A percentile compares a stretch with the other conserved stretches of the same genome.
Conservation (phyloP, 2,113 vertebrate genomes). For the Micromys minutus region DNA sequence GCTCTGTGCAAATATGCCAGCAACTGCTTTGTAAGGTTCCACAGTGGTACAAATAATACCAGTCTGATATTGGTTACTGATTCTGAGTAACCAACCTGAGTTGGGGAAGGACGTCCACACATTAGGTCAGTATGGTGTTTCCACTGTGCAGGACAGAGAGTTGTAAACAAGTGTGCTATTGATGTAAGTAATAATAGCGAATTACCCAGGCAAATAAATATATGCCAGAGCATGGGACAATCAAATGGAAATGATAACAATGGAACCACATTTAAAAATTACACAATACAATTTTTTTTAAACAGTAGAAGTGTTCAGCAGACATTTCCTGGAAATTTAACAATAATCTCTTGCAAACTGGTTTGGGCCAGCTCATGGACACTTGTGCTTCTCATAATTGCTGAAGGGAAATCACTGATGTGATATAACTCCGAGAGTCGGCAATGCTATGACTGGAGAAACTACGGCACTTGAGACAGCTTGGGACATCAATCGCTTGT, state of each 20-base stretch:
- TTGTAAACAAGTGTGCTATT: not conserved
- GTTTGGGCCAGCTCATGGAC: not conserved
- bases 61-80: no score
- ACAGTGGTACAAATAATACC: not conserved
- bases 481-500: not conserved
- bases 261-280: no score
- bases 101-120: rapidly evolving
- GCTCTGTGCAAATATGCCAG: constrained; percentile 21
- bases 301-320: not conserved
- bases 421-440: not conserved
- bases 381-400: not conserved
- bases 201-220: not conserved
- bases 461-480: not conserved
- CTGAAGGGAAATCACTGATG: not conserved
- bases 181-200: not conserved
- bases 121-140: not conserved
- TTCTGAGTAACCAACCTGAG: not conserved
- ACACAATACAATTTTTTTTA: not conserved
- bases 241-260: not conserved
- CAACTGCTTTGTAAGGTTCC: not conserved
- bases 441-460: not conserved
- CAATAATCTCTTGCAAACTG: not conserved
- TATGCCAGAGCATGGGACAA: not conserved
- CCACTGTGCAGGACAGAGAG: not conserved
- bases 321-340: not conserved